Conservation (phyloP, 2,113 vertebrate species). For the Elachura formosa region DNA sequence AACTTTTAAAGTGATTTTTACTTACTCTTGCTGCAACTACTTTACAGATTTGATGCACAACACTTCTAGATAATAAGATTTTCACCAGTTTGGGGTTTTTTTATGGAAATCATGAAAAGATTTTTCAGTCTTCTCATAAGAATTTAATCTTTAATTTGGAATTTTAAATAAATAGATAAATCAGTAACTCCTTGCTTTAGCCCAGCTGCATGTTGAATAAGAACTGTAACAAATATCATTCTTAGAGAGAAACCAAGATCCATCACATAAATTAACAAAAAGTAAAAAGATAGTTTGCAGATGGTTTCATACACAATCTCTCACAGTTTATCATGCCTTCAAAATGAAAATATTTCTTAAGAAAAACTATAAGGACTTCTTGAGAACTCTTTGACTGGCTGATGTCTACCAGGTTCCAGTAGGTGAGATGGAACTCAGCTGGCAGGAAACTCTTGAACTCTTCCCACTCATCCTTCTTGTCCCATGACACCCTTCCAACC, state of each 20-base stretch:
- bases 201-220: neutral
- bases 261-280: neutral
- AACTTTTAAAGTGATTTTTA: neutral
- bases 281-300: neutral
- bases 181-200: neutral
- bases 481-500: fast-evolving
- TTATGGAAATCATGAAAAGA: neutral
- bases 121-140: neutral
- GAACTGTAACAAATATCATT: neutral
- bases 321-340: neutral
- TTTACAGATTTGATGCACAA: neutral
- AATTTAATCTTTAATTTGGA: neutral
- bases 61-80: neutral
- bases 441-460: neutral
- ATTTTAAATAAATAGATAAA: neutral
- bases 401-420: neutral
- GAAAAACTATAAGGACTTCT: neutral
- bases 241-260: neutral
- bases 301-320: neutral
- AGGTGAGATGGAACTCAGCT: neutral
- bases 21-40: neutral
- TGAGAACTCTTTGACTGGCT: neutral
- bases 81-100: neutral
- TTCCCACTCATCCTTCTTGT: neutral
- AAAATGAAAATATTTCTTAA: neutral